A percentile compares a stretch with the other conserved stretches of the same genome.
Evolutionary conservation across 2,797 vertebrate genomes (phyloP).

Genomic region (Apogon talboti): DNA sequence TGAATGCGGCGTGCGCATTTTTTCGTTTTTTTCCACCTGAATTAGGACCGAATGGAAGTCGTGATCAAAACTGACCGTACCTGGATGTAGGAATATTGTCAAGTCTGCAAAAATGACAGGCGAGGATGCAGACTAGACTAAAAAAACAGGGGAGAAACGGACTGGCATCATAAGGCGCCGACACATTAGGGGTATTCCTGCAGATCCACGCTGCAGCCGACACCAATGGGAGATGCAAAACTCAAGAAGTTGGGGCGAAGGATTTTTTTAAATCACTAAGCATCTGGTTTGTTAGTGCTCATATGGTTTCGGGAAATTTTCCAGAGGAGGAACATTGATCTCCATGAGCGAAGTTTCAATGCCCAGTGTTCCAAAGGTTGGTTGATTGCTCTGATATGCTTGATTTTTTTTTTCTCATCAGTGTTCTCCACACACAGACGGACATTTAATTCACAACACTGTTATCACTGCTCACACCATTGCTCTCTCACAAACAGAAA

Average conservation of each 20-base stretch:
- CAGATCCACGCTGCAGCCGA: slow-evolving; percentile 38
- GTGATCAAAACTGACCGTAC: slow-evolving; percentile 54
- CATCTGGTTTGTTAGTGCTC: slow-evolving; percentile 10
- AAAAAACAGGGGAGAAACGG: slow-evolving; percentile 20
- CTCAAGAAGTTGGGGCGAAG: slow-evolving; percentile 53
- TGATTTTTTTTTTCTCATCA: background rate
- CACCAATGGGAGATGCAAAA: slow-evolving; percentile 25
- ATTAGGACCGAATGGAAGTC: slow-evolving; percentile 49
- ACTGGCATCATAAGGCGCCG: slow-evolving; percentile 22
- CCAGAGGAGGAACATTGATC: slow-evolving; percentile 30
- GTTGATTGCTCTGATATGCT: slow-evolving; percentile 30
- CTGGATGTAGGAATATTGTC: slow-evolving; percentile 48
- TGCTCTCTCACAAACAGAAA: slow-evolving; percentile 14
- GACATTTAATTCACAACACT: background rate
- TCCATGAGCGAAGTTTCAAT: slow-evolving; percentile 58
- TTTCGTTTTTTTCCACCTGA: slow-evolving; percentile 7
- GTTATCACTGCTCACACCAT: background rate
- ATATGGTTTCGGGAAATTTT: slow-evolving; percentile 22
- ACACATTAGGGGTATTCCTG: slow-evolving; percentile 21
- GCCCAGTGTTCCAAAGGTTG: slow-evolving; percentile 58
- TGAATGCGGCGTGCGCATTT: slow-evolving; percentile 47
- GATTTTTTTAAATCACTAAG: slow-evolving; percentile 9
- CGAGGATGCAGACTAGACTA: slow-evolving; percentile 45
- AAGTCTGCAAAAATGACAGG: slow-evolving; percentile 45
- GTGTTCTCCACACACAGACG: background rate